Percentiles rank a stretch among this genome's conserved stretches.
Evolutionary conservation across 30 jellyfish, hydroid and myxozoan species (phyloP).

Genomic region (Hydractinia echinata): DNA sequence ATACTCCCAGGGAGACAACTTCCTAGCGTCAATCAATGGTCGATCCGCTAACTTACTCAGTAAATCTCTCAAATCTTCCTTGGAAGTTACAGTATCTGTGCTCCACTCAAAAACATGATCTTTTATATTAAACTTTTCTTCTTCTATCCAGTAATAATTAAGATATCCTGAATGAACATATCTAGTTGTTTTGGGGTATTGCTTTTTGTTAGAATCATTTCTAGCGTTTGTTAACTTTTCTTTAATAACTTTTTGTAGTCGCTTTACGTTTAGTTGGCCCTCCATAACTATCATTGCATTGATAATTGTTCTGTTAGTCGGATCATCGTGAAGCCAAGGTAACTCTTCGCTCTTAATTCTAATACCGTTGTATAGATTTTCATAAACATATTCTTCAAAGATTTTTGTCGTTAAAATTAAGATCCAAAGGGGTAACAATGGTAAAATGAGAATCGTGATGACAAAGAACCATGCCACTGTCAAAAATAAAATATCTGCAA

Average conservation of each 20-base stretch:
- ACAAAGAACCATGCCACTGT: background rate
- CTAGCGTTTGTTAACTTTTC: background rate
- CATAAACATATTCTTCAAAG: constrained; percentile 7
- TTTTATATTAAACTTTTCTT: background rate
- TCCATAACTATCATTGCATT: background rate
- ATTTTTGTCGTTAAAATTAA: background rate
- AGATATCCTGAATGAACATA: constrained; percentile 16
- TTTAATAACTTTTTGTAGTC: background rate
- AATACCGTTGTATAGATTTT: background rate
- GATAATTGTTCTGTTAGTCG: constrained; percentile 8
- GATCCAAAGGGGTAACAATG: constrained; percentile 9
- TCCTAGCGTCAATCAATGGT: constrained; percentile 1
- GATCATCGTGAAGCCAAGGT: constrained; percentile 19
- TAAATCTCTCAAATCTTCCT: background rate
- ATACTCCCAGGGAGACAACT: constrained; percentile 10
- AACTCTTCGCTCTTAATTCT: constrained; percentile 4
- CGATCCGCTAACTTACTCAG: background rate
- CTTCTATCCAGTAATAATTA: constrained; percentile 28
- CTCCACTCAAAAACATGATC: constrained; percentile 28
- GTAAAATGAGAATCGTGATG: background rate
- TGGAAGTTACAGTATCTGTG: background rate
- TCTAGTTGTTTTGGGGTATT: constrained; percentile 7
- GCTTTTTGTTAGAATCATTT: background rate
- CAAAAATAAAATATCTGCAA: background rate
- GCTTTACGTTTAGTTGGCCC: constrained; percentile 1